Evolutionary conservation across 2,888 invertebrate genomes (phyloP), one percentile per base, ranked within the genome.

Genomic region (Latrodectus hesperus): DNA sequence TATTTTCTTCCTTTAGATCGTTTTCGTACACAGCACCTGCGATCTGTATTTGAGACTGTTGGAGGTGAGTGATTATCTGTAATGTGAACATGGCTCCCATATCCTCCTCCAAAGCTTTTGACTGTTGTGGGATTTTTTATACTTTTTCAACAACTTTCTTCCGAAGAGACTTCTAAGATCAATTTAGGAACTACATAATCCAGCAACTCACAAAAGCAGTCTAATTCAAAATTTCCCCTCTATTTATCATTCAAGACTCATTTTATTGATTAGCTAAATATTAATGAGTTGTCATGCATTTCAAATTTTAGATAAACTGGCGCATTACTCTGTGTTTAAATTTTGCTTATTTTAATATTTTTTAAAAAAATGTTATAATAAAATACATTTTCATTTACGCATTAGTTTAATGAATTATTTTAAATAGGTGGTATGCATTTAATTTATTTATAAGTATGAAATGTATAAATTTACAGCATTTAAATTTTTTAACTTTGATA

Each of bases 1-100:
- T 82, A 75, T 68, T 75, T 70, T 70, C 73, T 68, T 60, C 60
- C 53, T 11, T 26, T 67, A 81, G 74, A 81, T 81, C 67, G 74
- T 52, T 81, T 83, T 75, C 55, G 49, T 75, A 75, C 70, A 70
- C 70, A 17, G 55, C 82, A 83, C 82, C 82, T 83, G 82, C 70
- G 70, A 75, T 75, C 75, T 17, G 55, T 75, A 55, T 75, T 70
- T 55, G 16, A 52, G 22, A 51, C 17, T 49, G 10, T 14, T 53
- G 16, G 60, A 51, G 22, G n/a, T 14, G 53, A 55, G 75, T 75
- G 75, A 75, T 83, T 75, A 68, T 68, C 74, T 67, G 75, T 72
- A 72, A 72, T 79, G 78, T 71, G 70, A 38, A 49, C 16, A 51
- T 26, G 26, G n/a, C n/a, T 79, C 26, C 51, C 49, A 14, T n/a